These are phyloP conservation scores for Calephelis nemesis DNA, from an alignment of 1,140 invertebrate genomes.

Conservation along the genomic window DNA sequence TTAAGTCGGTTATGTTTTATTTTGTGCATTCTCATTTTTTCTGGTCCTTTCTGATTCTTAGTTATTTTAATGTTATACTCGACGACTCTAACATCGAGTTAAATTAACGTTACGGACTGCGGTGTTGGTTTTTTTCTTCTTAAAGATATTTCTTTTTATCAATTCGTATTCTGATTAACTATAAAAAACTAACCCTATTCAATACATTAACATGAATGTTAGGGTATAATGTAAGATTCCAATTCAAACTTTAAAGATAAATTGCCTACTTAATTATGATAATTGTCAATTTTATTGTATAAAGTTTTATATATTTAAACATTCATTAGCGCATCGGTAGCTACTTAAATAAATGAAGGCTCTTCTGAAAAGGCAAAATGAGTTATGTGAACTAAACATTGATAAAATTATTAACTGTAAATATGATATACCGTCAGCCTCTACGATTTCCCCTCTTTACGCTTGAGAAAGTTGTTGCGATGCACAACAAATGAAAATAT, in stretches of 20 bases:
- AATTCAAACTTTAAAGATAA: not conserved
- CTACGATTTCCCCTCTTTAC: constrained; percentile 18
- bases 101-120: not conserved
- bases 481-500: constrained; percentile 18
- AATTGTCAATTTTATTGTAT: not conserved
- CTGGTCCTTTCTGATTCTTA: not conserved
- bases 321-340: not conserved
- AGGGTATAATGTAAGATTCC: not conserved
- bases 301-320: constrained; percentile 2
- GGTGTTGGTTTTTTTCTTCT: not conserved
- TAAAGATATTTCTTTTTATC: not conserved
- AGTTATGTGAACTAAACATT: constrained; percentile 15
- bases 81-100: not conserved
- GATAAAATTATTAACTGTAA: constrained; percentile 19
- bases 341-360: not conserved
- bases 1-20: too few relatives aligned
- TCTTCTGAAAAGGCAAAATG: not conserved
- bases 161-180: not conserved
- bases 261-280: not conserved
- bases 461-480: constrained; percentile 18
- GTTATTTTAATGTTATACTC: not conserved
- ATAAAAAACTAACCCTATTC: not conserved
- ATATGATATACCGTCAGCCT: constrained; percentile 15
- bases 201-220: not conserved
- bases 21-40: too few relatives aligned